Percentiles rank a stretch among this genome's conserved stretches.
Conservation (phyloP, 2,797 vertebrate genomes). For the Podargus strigoides region DNA sequence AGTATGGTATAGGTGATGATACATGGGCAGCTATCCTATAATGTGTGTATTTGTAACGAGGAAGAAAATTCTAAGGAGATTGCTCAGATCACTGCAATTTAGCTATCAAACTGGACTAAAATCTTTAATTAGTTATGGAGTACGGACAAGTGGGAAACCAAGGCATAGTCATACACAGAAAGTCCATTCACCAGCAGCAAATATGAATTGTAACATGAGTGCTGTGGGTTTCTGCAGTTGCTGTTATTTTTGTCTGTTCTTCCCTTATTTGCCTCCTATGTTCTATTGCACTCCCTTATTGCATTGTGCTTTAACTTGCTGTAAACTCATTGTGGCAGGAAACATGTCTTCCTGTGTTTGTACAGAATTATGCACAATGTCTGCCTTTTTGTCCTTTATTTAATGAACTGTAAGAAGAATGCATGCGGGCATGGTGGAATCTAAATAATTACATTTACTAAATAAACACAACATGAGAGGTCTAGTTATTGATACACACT, state of each 20-base stretch:
- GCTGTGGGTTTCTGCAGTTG: background rate
- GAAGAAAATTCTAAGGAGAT: background rate
- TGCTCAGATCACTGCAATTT: background rate
- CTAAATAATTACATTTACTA: conserved; percentile 53
- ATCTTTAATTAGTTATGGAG: background rate
- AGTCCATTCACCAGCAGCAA: background rate
- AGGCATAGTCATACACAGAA: background rate
- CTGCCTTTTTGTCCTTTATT: conserved; percentile 59
- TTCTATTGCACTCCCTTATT: conserved; percentile 26
- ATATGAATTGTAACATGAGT: background rate
- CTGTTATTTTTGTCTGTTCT: conserved; percentile 32
- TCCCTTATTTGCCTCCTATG: conserved; percentile 25
- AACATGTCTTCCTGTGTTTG: conserved; percentile 66
- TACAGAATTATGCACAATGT: conserved; percentile 59
- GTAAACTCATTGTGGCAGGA: conserved; percentile 64
- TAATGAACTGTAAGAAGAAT: conserved; percentile 47
- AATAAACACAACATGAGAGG: background rate
- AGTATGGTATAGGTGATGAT: background rate
- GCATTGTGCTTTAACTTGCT: conserved; percentile 62
- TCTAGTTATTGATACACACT: background rate
- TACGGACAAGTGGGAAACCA: background rate
- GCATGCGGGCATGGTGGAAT: background rate
- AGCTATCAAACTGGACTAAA: background rate
- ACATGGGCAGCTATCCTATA: background rate
- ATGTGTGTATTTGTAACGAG: background rate